phyloP scores from a whole-genome alignment of 2,113 vertebrate species.

The Grallaria varia region DNA sequence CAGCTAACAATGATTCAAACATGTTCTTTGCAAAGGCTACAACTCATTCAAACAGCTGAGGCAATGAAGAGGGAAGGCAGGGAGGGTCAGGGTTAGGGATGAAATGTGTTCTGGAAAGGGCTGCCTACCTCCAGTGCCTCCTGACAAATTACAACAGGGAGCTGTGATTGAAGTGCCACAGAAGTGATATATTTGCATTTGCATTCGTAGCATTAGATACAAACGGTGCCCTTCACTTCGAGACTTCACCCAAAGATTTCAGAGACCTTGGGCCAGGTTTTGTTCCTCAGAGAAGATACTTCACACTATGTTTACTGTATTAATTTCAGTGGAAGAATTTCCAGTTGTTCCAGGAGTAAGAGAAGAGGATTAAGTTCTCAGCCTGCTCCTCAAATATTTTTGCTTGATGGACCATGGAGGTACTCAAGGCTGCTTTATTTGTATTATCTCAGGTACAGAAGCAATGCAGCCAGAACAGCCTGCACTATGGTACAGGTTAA shows the following conservation, averaged over 20 bases:
- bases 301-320: background rate
- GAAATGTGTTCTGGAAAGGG: background rate
- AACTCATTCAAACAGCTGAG: background rate
- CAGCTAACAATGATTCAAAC: background rate
- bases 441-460: background rate
- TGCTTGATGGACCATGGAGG: background rate
- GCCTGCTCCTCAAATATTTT: background rate
- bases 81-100: background rate
- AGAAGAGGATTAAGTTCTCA: background rate
- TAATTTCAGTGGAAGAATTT: background rate
- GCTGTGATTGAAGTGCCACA: background rate
- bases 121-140: background rate
- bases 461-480: background rate
- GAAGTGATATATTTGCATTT: constrained; percentile 12
- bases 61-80: background rate
- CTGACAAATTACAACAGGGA: background rate
- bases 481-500: background rate
- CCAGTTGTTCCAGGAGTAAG: background rate
- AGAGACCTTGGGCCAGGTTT: background rate
- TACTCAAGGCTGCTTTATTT: background rate
- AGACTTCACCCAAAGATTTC: background rate
- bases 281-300: background rate
- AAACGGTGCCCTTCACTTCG: background rate
- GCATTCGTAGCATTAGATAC: background rate
- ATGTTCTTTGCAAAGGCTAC: background rate